Base-by-base conservation (phyloP, 1,140 invertebrate genomes). In the Sarcophaga peregrina region DNA sequence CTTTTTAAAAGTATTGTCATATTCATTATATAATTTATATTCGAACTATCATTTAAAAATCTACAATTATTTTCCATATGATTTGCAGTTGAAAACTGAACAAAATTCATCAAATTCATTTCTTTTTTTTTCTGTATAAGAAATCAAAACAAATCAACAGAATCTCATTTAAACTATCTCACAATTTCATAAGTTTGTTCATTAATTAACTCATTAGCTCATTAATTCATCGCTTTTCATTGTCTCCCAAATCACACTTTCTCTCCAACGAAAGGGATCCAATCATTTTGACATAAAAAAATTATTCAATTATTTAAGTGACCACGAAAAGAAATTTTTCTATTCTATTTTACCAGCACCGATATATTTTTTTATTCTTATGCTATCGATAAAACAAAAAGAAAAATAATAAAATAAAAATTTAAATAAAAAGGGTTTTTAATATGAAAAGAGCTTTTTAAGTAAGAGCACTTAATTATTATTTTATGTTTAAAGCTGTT, bases 61-160 rank as follows among this genome's bases (percentile, higher is more conserved):
- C 8, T 68, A 68, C n/a, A n/a, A 62, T 62, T 8, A 68, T 68
- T 9, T 68, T 68, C 20, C 62, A 68, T 68, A 68, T 68, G 17
- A 68, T 68, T 68, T 68, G 62, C 62, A 68, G 17, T 68, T 68
- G 62, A 25, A 68, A n/a, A n/a, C 54, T 37, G 13, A n/a, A 58
- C 54, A 58, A 13, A 68, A 5, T 68, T 20, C 20, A 68, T 9
- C 17, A 68, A 17, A n/a, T n/a, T 20, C 62, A 20, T 68, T n/a
- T 68, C 20, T 20, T 7, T 68, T 68, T 20, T 7, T 20, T 68
- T 68, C 7, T 68, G 62, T 7, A 58, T n/a, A 68, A 68, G 20
- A 68, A n/a, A 68, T 10, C 50, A 37, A 37, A 68, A 5, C 62
- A 68, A 25, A 20, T 37, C 62, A 68, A 20, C 20, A 68, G 0